Evolutionary conservation across 64 coral and sea anemone species (phyloP).

Genomic region (Catalaphyllia jardinei): DNA sequence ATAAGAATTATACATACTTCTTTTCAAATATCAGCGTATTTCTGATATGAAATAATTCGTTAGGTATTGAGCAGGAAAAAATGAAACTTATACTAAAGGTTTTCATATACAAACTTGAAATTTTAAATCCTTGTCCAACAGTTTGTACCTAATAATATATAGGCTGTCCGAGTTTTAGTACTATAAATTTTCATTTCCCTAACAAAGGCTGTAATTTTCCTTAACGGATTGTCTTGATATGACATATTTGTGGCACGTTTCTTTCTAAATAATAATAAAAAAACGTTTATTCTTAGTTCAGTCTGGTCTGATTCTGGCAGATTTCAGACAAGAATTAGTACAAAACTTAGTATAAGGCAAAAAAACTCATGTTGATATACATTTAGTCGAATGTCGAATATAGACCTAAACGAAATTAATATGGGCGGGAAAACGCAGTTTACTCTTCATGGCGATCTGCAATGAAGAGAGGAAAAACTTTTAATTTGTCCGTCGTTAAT

Average conservation of each 20-base stretch:
- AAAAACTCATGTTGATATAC: not conserved
- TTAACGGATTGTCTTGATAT: not conserved
- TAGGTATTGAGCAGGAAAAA: slow-evolving; percentile 19
- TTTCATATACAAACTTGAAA: slow-evolving; percentile 14
- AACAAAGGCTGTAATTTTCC: not conserved
- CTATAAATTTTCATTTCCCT: not conserved
- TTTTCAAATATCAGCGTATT: slow-evolving; percentile 22
- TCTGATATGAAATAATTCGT: slow-evolving; percentile 33
- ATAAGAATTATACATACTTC: slow-evolving; percentile 28
- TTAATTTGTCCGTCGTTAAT: not conserved
- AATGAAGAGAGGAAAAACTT: slow-evolving; percentile 12
- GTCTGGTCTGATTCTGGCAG: not conserved
- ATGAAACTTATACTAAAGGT: slow-evolving; percentile 11
- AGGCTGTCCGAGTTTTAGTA: not conserved
- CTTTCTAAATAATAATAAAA: not conserved
- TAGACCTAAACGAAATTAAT: slow-evolving; percentile 1
- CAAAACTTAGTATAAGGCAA: slow-evolving; percentile 20
- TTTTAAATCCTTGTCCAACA: not conserved
- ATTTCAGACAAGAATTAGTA: not conserved
- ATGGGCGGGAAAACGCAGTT: not conserved
- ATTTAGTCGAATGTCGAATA: not conserved
- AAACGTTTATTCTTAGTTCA: not conserved
- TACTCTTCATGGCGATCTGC: not conserved
- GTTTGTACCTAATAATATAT: not conserved
- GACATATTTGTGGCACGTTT: not conserved